Evolutionary conservation across 2,797 vertebrate species (phyloP), one percentile per base, ranked within the genome.

Genomic region (Dallia pectoralis): DNA sequence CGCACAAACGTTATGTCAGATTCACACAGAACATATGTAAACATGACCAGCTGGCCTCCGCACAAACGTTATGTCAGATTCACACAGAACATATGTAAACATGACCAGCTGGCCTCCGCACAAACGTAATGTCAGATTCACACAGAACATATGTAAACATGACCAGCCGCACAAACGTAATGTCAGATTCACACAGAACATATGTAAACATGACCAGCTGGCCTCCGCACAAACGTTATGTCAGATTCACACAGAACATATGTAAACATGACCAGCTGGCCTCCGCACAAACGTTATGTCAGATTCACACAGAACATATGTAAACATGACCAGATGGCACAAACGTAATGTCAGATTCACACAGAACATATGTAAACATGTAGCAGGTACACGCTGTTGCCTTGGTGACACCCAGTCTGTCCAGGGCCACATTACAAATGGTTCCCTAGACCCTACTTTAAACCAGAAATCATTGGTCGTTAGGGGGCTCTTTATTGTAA

Each of bases 171-270:
- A 64, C 67, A 62, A 40, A 22, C 73, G 49, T 3, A 30, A 68
- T 27, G 15, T 53, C 53, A 73, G 19, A 74, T 61, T 63, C 44
- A 70, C 22, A 56, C 69, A 36, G 3, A 67, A 33, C 47, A 49
- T 33, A 72, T 25, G 53, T 36, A 27, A 11, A 22, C 16, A 18
- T 16, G 49, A n/a, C n/a, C n/a, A n/a, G n/a, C n/a, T n/a, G n/a
- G n/a, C n/a, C n/a, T n/a, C n/a, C n/a, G n/a, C n/a, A 64, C 67
- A 62, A 40, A 22, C 73, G 49, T 3, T 33, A 68, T 27, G 15
- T 53, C 53, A 73, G 19, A 74, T 61, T 63, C 44, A 70, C 22
- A 56, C 69, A 36, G 3, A 67, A 33, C 47, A 49, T 33, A 72
- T 25, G 53, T 36, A 27, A 11, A 22, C 16, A 18, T 16, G 49